Percentiles rank a stretch among this genome's conserved stretches.
phyloP scores from a whole-genome alignment of 2,888 invertebrate genomes.

The Agrochola litura region DNA sequence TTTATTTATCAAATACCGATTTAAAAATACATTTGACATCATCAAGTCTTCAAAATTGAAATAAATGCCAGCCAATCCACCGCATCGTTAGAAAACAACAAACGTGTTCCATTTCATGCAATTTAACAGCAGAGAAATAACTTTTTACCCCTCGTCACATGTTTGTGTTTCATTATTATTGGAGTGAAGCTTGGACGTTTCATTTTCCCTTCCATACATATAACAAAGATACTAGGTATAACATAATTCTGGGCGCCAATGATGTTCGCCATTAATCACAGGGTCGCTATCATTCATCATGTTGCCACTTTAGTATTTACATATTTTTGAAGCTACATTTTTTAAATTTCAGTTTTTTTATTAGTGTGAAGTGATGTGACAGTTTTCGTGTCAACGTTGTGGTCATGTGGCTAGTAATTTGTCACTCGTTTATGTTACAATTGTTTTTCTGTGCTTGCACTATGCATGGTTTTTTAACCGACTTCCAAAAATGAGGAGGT shows the following conservation, averaged over 20 bases:
- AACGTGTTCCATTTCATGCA: constrained; percentile 52
- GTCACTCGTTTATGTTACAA: constrained; percentile 26
- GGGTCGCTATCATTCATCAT: constrained; percentile 72
- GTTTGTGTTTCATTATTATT: constrained; percentile 63
- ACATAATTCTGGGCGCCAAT: constrained; percentile 49
- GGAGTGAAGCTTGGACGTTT: constrained; percentile 53
- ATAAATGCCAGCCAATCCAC: constrained; percentile 15
- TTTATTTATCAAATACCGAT: neutral
- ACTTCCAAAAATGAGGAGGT: too few relatives aligned
- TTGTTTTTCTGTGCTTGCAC: constrained; percentile 18
- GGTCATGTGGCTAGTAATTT: constrained; percentile 25
- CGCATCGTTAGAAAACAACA: constrained; percentile 26
- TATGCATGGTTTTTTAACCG: neutral
- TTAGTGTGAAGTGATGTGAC: constrained; percentile 69
- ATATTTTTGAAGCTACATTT: constrained; percentile 66
- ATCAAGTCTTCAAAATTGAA: neutral
- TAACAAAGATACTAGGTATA: constrained; percentile 29
- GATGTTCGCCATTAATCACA: constrained; percentile 61
- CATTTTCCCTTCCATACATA: constrained; percentile 44
- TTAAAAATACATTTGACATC: too few relatives aligned
- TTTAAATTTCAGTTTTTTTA: constrained; percentile 72
- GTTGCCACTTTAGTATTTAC: constrained; percentile 74
- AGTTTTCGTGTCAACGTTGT: constrained; percentile 50
- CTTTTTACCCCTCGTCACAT: constrained; percentile 63
- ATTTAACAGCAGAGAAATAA: constrained; percentile 55